Conservation (phyloP, 1,140 invertebrate species). For the Elymnias hypermnestra region DNA sequence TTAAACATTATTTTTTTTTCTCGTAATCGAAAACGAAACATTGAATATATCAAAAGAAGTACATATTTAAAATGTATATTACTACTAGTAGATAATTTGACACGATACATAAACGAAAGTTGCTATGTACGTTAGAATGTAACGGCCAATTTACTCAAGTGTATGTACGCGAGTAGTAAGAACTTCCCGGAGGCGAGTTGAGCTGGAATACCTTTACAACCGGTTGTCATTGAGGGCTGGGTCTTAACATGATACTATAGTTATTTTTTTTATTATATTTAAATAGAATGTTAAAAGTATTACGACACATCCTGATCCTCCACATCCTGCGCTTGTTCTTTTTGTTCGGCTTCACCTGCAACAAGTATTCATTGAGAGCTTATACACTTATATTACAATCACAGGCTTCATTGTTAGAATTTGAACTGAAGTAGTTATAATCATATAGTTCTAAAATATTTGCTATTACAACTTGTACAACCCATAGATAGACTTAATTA, state of each 20-base stretch:
- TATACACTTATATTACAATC: too few relatives aligned
- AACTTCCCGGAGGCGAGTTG: conserved; percentile 22
- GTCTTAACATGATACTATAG: conserved; percentile 65
- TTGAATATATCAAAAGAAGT: conserved; percentile 59
- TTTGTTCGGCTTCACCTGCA: conserved; percentile 89
- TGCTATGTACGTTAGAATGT: conserved; percentile 20
- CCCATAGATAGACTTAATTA: too few relatives aligned
- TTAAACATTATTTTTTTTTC: conserved; percentile 54
- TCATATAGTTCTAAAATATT: too few relatives aligned
- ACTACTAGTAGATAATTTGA: conserved; percentile 48
- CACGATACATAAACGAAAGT: conserved; percentile 40
- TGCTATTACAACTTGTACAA: too few relatives aligned
- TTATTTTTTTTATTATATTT: conserved; percentile 66
- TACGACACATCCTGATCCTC: conserved; percentile 96
- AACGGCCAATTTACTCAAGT: conserved; percentile 33
- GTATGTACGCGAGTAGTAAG: conserved; percentile 20
- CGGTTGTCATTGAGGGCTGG: conserved; percentile 55
- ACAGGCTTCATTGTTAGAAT: too few relatives aligned
- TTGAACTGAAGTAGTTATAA: too few relatives aligned
- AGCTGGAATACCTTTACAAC: conserved; percentile 28
- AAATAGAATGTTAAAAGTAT: conserved; percentile 67
- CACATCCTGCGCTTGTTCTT: conserved; percentile 92
- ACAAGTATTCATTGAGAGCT: not conserved
- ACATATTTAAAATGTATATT: conserved; percentile 49
- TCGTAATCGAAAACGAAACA: conserved; percentile 56